phyloP scores from a whole-genome alignment of 64 coral and sea anemone genomes.

The Montipora sp. region DNA sequence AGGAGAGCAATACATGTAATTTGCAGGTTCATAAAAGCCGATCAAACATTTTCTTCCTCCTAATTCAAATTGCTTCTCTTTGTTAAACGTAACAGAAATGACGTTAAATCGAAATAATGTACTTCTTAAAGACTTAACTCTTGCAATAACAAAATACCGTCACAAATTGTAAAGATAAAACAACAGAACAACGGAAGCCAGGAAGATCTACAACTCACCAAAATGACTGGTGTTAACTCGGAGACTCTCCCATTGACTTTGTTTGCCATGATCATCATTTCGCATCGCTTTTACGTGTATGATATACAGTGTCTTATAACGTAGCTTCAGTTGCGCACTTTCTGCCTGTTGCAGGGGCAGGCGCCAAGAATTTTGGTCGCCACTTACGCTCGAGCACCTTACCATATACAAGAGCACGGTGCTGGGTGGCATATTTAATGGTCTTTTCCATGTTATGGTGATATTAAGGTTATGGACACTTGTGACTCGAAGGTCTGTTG shows the following conservation, averaged over 20 bases:
- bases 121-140: too few relatives aligned
- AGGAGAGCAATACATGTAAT: too few relatives aligned
- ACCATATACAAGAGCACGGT: background rate
- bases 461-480: background rate
- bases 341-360: background rate
- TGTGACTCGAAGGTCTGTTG: constrained; percentile 32
- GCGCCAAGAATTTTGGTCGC: background rate
- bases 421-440: background rate
- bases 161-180: too few relatives aligned
- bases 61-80: too few relatives aligned
- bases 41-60: too few relatives aligned
- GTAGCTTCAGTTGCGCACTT: background rate
- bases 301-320: background rate
- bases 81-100: too few relatives aligned
- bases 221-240: background rate
- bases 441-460: constrained; percentile 16
- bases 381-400: background rate
- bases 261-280: background rate
- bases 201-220: background rate
- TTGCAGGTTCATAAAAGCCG: too few relatives aligned
- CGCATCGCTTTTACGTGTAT: constrained; percentile 7
- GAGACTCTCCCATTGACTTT: background rate
- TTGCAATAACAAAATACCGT: too few relatives aligned
- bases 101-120: too few relatives aligned
- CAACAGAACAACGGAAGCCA: background rate